Conservation (phyloP, 2,888 invertebrate species). For the Eupithecia abbreviata region DNA sequence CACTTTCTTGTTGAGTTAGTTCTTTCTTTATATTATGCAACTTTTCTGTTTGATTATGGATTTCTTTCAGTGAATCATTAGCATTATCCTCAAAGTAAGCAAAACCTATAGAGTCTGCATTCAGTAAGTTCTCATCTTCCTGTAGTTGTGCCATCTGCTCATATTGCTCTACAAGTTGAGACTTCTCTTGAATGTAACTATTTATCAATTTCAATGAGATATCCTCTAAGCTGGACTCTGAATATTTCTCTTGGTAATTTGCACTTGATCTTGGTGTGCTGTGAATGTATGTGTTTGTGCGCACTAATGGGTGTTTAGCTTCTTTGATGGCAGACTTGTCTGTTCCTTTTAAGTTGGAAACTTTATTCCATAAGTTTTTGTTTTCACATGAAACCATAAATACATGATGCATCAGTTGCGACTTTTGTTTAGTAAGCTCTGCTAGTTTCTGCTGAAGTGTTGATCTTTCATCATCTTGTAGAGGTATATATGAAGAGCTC, state of each 20-base stretch:
- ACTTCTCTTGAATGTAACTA: constrained; percentile 87
- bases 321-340: constrained; percentile 61
- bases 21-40: constrained; percentile 85
- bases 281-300: constrained; percentile 87
- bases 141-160: constrained; percentile 87
- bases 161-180: constrained; percentile 87
- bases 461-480: constrained; percentile 77
- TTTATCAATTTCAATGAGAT: constrained; percentile 89
- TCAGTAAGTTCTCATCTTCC: constrained; percentile 78
- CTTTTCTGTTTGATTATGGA: constrained; percentile 86
- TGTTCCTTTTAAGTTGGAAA: constrained; percentile 81
- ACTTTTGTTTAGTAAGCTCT: constrained; percentile 89
- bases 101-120: constrained; percentile 86
- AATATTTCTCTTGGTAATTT: constrained; percentile 81
- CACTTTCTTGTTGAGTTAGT: constrained; percentile 85
- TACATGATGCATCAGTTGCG: constrained; percentile 89
- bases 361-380: constrained; percentile 89
- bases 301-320: constrained; percentile 66
- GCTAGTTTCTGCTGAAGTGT: constrained; percentile 86
- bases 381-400: constrained; percentile 93
- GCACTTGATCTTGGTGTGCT: constrained; percentile 85
- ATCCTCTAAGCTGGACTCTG: constrained; percentile 89
- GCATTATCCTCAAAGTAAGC: constrained; percentile 85
- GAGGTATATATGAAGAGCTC: constrained; percentile 59
- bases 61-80: constrained; percentile 85